Evolutionary conservation across 2,797 vertebrate genomes (phyloP).

Genomic region (Lerista edwardsae): DNA sequence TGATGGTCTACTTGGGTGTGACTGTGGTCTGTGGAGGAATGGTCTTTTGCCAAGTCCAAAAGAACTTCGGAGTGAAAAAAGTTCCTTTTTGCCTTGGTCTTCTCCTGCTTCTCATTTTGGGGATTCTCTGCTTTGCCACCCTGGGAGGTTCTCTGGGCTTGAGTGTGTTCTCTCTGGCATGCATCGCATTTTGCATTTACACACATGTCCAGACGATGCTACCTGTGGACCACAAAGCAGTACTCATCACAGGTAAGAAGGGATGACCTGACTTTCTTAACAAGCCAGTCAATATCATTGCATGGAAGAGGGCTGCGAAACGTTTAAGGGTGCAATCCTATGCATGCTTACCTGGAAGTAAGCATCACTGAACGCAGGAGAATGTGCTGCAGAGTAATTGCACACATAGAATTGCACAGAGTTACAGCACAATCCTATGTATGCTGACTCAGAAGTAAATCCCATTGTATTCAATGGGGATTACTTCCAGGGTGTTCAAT

Average conservation of each 20-base stretch:
- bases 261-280: accelerated
- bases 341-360: too few species aligned
- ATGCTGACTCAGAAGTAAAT: too few species aligned
- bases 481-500: too few species aligned
- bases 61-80: neutral
- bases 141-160: conserved; percentile 61
- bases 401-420: too few species aligned
- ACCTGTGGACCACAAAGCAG: conserved; percentile 67
- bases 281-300: neutral
- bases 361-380: too few species aligned
- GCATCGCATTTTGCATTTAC: neutral
- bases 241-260: conserved; percentile 82
- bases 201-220: conserved; percentile 54
- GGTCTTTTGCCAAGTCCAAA: conserved; percentile 27
- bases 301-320: neutral
- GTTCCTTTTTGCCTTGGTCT: conserved; percentile 33
- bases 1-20: conserved; percentile 55
- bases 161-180: conserved; percentile 38
- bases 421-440: too few species aligned
- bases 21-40: neutral
- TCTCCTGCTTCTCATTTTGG: conserved; percentile 51
- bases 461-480: too few species aligned
- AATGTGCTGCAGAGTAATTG: too few species aligned
- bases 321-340: neutral
- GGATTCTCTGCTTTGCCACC: conserved; percentile 8